phyloP scores from a whole-genome alignment of 2,113 vertebrate genomes.

The Tringa solitaria region DNA sequence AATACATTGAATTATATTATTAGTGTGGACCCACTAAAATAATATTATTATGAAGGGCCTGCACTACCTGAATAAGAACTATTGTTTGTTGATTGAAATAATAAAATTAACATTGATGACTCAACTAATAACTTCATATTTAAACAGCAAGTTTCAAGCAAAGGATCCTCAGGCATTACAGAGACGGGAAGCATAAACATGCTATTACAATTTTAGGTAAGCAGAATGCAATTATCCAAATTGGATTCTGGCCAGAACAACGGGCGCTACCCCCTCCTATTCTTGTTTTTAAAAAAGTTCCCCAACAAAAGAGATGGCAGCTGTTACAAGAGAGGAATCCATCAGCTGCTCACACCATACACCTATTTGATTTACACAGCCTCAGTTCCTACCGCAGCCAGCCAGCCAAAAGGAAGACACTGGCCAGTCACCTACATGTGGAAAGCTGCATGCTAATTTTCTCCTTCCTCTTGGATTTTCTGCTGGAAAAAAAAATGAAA shows the following conservation, averaged over 20 bases:
- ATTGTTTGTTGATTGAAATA: constrained; percentile 9
- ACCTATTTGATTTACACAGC: background rate
- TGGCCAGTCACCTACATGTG: background rate
- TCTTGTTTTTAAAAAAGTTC: background rate
- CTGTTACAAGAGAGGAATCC: background rate
- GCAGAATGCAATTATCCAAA: constrained; percentile 46
- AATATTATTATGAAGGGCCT: background rate
- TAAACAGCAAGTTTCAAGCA: constrained; percentile 31
- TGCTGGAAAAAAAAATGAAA: background rate
- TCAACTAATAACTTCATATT: constrained; percentile 22
- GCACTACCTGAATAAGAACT: background rate
- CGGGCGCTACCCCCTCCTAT: background rate
- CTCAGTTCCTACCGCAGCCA: background rate
- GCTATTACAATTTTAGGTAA: constrained; percentile 40
- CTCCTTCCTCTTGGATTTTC: background rate
- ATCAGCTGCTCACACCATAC: background rate
- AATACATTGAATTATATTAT: background rate
- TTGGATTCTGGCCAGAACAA: constrained; percentile 50
- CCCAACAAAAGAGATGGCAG: background rate
- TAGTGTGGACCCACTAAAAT: background rate
- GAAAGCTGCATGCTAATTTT: background rate
- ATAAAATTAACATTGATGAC: constrained; percentile 19
- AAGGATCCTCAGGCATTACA: constrained; percentile 17
- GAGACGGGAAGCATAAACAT: constrained; percentile 38
- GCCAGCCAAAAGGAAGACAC: background rate